Base-by-base conservation (phyloP, 2,113 vertebrate species). In the Picathartes gymnocephalus region DNA sequence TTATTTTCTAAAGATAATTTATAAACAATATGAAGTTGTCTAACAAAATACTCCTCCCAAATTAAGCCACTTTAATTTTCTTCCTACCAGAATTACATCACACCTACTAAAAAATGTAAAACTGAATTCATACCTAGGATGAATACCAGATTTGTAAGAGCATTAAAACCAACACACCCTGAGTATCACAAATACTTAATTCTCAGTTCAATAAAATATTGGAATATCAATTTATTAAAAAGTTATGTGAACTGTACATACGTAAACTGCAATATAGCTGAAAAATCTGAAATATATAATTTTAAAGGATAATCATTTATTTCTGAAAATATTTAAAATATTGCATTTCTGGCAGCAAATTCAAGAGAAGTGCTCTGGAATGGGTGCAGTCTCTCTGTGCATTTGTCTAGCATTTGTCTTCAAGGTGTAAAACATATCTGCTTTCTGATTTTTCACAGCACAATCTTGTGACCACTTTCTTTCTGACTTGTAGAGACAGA, bases 311-410 rank as follows among this genome's bases (percentile, higher is more conserved):
- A 95, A 97, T 97, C 92, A 96, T 93, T 98, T 95, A 88, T 97
- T 96, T 97, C 78, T 94, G 94, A 97, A 98, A 98, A 91, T 97
- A 97, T 94, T 98, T 98, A 97, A 97, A 98, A 98, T 97, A 98
- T 96, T 97, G 95, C 97, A 95, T 97, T 96, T 97, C 96, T 97
- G 96, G 96, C 97, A 95, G 82, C 86, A 96, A 92, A 96, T 94
- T 97, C 92, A 83, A 94, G 93, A 73, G 78, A 97, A 96, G 96
- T 96, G 97, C 95, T 96, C 95, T 96, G 93, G 90, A 95, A 95
- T 23, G 70, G 82, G 79, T 93, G 77, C 81, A 95, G 93, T 93
- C 95, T 86, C 91, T 92, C 88, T 90, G 86, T 94, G 92, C 68
- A 92, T 79, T 70, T 92, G 81, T 86, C 79, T 91, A 93, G 86